Evolutionary conservation across 2,797 vertebrate species (phyloP), one percentile per base, ranked within the genome.

Genomic region (Microtus californicus): DNA sequence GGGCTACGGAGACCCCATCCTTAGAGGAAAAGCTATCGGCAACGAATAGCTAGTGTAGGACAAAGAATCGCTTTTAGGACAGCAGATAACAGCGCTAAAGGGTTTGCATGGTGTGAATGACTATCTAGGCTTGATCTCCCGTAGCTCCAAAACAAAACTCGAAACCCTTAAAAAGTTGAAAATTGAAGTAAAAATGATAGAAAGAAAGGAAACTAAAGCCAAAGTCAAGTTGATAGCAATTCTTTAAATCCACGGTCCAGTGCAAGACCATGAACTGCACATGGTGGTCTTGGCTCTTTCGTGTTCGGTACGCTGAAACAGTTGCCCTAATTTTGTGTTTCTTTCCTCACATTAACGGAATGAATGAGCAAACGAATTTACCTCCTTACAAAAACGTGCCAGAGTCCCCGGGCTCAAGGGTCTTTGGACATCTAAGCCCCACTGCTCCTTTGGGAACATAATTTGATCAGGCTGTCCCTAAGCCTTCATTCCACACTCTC

Each of bases 231-330:
- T 85, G 43, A 95, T 2, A 56, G 19, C 51, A n/a, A 31, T 48
- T 79, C 69, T 59, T 82, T 92, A 34, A 73, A 90, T 43, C 21
- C 65, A 73, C 1, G n/a, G 91, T 71, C 45, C 67, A 93, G 31
- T 67, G 34, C 43, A 48, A 80, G 86, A 86, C 31, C 63, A 88
- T 78, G n/a, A 74, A 65, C 82, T 86, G 51, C 56, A 91, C 48
- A 81, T 83, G 90, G 8, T 21, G 74, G 29, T 69, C 34, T 3
- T 69, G 34, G 90, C 74, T 89, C 87, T 96, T 93, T 90, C 82
- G 86, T 59, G 65, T 92, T 51, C 6, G 76, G 94, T 71, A 82
- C 69, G 71, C n/a, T 90, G 82, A 23, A 94, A 83, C 51, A 81
- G n/a, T 67, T 74, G 7, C 6, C 40, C 37, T 23, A 31, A 45